Conservation (phyloP, 1,140 invertebrate genomes). For the Drosophila albomicans region DNA sequence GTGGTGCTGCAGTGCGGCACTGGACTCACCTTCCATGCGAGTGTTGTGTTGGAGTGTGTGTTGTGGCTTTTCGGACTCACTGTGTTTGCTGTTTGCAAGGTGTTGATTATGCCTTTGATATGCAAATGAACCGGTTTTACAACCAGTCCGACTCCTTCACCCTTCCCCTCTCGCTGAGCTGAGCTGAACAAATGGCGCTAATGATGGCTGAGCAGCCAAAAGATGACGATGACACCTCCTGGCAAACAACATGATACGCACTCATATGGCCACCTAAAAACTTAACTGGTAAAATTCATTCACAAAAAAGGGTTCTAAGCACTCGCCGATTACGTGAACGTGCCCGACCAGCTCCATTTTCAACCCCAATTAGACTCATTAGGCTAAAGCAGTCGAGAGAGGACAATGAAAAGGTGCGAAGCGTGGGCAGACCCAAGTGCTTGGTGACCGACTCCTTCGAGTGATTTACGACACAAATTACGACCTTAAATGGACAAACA, state of each 20-base stretch:
- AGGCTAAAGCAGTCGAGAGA: constrained; percentile 44
- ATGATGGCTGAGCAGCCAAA: constrained; percentile 64
- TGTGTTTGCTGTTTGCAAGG: constrained; percentile 60
- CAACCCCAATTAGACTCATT: constrained; percentile 82
- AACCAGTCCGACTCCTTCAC: constrained; percentile 11
- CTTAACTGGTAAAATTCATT: constrained; percentile 38
- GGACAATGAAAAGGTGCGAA: constrained; percentile 61
- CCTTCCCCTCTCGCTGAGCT: neutral
- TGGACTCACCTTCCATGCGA: constrained; percentile 16
- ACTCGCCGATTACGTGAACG: constrained; percentile 49
- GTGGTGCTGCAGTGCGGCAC: constrained; percentile 57
- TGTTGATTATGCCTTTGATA: constrained; percentile 83
- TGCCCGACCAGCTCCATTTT: constrained; percentile 25
- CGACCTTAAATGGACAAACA: constrained; percentile 80
- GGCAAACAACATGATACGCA: constrained; percentile 48
- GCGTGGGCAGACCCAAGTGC: constrained; percentile 51
- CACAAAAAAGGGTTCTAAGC: constrained; percentile 68
- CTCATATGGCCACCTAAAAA: constrained; percentile 53
- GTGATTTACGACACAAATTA: constrained; percentile 82
- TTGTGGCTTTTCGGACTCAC: constrained; percentile 48
- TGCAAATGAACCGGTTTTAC: constrained; percentile 80
- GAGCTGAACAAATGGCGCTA: constrained; percentile 71
- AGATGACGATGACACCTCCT: constrained; percentile 69
- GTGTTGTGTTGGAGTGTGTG: constrained; percentile 1
- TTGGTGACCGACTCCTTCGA: constrained; percentile 47